Conservation (phyloP, 2,797 vertebrate species). For the Ptychadena robeensis region DNA sequence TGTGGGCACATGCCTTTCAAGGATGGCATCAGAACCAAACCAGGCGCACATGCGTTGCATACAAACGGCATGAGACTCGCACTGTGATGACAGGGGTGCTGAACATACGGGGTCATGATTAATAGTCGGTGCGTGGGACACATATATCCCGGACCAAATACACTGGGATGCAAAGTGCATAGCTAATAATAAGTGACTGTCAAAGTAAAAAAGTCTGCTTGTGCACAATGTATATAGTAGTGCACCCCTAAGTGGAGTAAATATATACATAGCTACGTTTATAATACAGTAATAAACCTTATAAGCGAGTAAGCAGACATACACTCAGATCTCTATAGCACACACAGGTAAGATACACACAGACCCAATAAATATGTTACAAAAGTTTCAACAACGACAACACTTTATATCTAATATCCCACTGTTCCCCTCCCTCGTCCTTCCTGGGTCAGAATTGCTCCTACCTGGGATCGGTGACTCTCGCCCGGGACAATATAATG, state of each 20-base stretch:
- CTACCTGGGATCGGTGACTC: conserved; percentile 29
- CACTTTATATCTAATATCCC: too few species aligned
- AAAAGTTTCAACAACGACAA: too few species aligned
- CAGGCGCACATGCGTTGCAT: not conserved
- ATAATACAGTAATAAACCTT: too few species aligned
- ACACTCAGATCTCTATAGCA: not conserved
- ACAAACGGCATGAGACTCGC: not conserved
- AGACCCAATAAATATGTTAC: not conserved
- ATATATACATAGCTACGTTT: too few species aligned
- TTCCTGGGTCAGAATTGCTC: conserved; percentile 12
- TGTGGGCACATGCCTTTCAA: conserved; percentile 11
- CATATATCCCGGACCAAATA: not conserved
- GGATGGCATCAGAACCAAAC: not conserved
- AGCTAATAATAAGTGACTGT: too few species aligned
- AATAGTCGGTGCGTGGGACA: not conserved
- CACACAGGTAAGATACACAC: not conserved
- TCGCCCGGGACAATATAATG: conserved; percentile 16
- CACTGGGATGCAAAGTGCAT: not conserved
- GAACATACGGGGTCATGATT: not conserved
- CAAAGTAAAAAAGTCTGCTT: not conserved
- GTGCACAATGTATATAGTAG: too few species aligned
- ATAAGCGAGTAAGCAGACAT: too few species aligned
- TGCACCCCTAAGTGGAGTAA: too few species aligned
- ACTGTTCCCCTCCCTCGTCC: not conserved
- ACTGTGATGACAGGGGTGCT: not conserved